Evolutionary conservation across 2,797 vertebrate genomes (phyloP), one percentile per base, ranked within the genome.

Genomic region (Cichlasoma orientale): DNA sequence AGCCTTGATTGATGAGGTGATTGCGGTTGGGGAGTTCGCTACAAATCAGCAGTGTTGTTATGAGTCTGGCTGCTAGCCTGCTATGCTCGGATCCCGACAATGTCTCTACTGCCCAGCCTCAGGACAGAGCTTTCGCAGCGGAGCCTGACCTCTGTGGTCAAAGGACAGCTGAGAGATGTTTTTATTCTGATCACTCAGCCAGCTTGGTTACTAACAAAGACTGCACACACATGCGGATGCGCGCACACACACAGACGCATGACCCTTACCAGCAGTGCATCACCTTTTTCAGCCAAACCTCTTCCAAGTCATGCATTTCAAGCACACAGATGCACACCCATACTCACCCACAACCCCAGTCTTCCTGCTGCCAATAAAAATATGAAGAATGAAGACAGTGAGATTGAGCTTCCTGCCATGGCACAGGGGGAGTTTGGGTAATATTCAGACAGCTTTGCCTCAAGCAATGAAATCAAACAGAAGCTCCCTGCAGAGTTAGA

Each of bases 401-500:
- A 88, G 90, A 89, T 83, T 79, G 90, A 90, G 92, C 89, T 92
- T 84, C 86, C 88, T 66, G 76, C 77, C 83, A 80, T 25, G 82
- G 86, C 87, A 89, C 89, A 83, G 41, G 82, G 91, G 92, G 86
- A 89, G 86, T 83, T 72, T 74, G 85, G 92, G 92, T 94, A 94
- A 93, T 93, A 93, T 94, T 93, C 93, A 90, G 90, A 91, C 93
- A 86, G 91, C 87, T 90, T 92, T 87, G 92, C 93, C 93, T 88
- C 70, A 55, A 92, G 93, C 91, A 84, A 87, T 90, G 90, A 91
- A 92, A 94, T 92, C 88, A 92, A 91, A 92, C 88, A 86, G 86
- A 82, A 85, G 75, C 90, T 94, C 90, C 92, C 90, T 70, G 78
- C 88, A 83, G 93, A 93, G 89, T 86, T 89, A 79, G 90, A 89